Conservation (phyloP, 30 jellyfish, hydroid and myxozoan genomes). For the Clytia hemisphaerica region DNA sequence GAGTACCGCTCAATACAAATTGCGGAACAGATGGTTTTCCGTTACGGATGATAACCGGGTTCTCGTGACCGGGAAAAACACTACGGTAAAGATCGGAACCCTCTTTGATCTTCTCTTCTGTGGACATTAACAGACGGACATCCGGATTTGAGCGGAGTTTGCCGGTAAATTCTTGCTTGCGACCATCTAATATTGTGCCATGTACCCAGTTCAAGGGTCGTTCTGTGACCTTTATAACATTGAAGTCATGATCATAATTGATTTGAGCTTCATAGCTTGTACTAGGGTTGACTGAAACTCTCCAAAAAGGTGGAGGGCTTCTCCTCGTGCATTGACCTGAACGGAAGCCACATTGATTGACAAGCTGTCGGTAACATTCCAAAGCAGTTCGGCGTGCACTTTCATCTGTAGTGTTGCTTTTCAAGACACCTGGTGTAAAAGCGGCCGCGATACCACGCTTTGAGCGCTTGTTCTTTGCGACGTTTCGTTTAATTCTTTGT, state of each 20-base stretch:
- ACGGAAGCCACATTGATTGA: slow-evolving; percentile 50
- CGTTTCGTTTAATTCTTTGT: neutral
- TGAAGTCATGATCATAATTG: slow-evolving; percentile 26
- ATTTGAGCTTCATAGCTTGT: slow-evolving; percentile 61
- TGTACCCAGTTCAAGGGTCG: slow-evolving; percentile 69
- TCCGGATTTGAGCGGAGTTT: slow-evolving; percentile 36
- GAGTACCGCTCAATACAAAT: neutral
- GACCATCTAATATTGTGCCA: slow-evolving; percentile 49
- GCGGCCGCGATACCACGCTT: slow-evolving; percentile 33
- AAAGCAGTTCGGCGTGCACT: neutral
- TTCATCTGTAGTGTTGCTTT: slow-evolving; percentile 18
- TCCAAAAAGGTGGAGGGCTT: slow-evolving; percentile 46
- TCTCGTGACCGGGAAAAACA: slow-evolving; percentile 24
- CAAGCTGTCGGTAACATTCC: slow-evolving; percentile 2
- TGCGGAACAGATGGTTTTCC: slow-evolving; percentile 29
- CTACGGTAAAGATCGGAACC: slow-evolving; percentile 45
- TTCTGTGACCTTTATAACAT: slow-evolving; percentile 35
- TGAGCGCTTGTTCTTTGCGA: too few species aligned
- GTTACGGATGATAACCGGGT: slow-evolving; percentile 1
- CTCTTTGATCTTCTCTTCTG: slow-evolving; percentile 23
- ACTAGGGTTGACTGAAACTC: slow-evolving; percentile 48
- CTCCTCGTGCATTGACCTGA: slow-evolving; percentile 7
- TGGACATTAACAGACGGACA: slow-evolving; percentile 38
- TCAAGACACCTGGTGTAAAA: slow-evolving; percentile 52
- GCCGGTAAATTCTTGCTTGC: slow-evolving; percentile 1